Evolutionary conservation across 2,797 vertebrate species (phyloP).

Genomic region (Sus cebifrons): DNA sequence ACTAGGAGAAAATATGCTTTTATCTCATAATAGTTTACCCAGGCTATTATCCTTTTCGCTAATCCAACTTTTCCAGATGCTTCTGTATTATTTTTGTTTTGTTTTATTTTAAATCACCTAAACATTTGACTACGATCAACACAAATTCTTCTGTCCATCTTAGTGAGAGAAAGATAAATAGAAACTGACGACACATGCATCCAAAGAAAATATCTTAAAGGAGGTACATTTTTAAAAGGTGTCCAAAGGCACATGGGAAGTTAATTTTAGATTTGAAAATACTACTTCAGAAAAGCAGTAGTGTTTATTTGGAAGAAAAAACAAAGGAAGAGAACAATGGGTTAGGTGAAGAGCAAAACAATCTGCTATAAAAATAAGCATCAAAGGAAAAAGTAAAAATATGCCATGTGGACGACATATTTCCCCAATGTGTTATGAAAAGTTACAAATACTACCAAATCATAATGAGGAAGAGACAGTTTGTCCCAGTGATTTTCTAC

Average conservation of each 20-base stretch:
- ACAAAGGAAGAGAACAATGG: constrained; percentile 84
- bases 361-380: constrained; percentile 86
- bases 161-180: constrained; percentile 53
- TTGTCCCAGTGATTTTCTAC: constrained; percentile 80
- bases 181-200: constrained; percentile 31
- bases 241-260: constrained; percentile 73
- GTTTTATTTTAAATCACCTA: constrained; percentile 12
- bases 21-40: neutral
- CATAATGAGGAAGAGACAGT: constrained; percentile 48
- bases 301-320: constrained; percentile 87
- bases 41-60: neutral
- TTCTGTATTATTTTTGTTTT: constrained; percentile 12
- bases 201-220: constrained; percentile 44
- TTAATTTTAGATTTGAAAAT: constrained; percentile 85
- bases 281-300: constrained; percentile 79
- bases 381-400: constrained; percentile 77
- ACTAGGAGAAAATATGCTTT: neutral
- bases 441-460: constrained; percentile 77
- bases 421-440: constrained; percentile 78
- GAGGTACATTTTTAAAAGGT: constrained; percentile 44
- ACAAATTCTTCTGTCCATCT: neutral
- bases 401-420: constrained; percentile 84
- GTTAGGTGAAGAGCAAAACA: constrained; percentile 85
- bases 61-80: neutral
- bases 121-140: neutral